Percentiles rank a stretch among this genome's conserved stretches.
Evolutionary conservation across 2,888 invertebrate species (phyloP).

Genomic region (Hydrotaea diabolus): DNA sequence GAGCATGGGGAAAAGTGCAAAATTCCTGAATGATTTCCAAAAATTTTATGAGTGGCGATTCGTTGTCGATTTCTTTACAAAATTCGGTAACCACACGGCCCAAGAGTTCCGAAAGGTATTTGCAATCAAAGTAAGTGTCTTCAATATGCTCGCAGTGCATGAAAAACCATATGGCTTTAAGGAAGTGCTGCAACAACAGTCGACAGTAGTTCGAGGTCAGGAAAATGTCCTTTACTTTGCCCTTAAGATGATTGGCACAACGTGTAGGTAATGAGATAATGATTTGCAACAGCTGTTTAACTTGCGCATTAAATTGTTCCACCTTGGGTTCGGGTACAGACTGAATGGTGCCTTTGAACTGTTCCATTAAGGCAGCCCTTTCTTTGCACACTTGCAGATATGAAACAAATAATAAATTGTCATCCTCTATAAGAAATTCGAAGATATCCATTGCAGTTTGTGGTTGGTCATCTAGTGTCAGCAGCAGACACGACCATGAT

Average conservation of each 20-base stretch:
- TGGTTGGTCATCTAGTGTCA: constrained; percentile 68
- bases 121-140: constrained; percentile 68
- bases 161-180: constrained; percentile 84
- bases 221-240: constrained; percentile 83
- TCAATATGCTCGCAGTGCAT: constrained; percentile 73
- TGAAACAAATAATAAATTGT: constrained; percentile 71
- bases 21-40: constrained; percentile 82
- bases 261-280: constrained; percentile 86
- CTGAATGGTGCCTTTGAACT: constrained; percentile 71
- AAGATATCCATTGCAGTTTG: constrained; percentile 69
- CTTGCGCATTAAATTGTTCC: constrained; percentile 76
- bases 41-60: constrained; percentile 82
- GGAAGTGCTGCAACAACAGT: constrained; percentile 83
- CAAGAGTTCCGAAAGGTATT: constrained; percentile 82
- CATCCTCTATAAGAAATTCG: constrained; percentile 72
- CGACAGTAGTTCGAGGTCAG: constrained; percentile 83
- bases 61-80: constrained; percentile 80
- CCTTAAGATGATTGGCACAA: constrained; percentile 84
- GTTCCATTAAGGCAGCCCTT: constrained; percentile 67
- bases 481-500: constrained; percentile 70
- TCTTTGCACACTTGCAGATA: constrained; percentile 73
- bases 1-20: constrained; percentile 39
- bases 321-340: constrained; percentile 69
- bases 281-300: constrained; percentile 84
- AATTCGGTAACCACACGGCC: constrained; percentile 84